A percentile compares a stretch with the other conserved stretches of the same genome.
Conservation (phyloP, 2,113 vertebrate species). For the Oryzias curvinotus region DNA sequence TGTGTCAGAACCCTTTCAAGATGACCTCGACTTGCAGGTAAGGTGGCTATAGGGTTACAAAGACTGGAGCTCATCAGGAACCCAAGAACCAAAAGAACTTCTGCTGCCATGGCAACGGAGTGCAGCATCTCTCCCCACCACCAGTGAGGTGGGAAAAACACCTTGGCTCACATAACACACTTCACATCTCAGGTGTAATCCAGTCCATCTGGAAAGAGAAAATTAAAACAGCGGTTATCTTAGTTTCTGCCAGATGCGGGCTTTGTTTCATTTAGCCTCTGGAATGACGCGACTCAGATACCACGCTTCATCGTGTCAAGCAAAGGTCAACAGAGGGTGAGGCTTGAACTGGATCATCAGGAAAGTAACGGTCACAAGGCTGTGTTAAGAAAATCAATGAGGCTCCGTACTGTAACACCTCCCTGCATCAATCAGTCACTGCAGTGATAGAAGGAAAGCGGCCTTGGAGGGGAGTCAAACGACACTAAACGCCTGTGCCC, state of each 20-base stretch:
- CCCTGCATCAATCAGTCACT: conserved; percentile 50
- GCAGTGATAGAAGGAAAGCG: conserved; percentile 45
- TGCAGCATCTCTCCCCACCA: conserved; percentile 89
- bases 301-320: conserved; percentile 30
- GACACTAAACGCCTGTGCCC: conserved; percentile 22
- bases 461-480: conserved; percentile 31
- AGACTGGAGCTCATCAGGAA: conserved; percentile 84
- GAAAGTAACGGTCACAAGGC: conserved; percentile 43
- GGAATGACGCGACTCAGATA: conserved; percentile 12
- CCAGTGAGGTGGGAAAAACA: conserved; percentile 81
- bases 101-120: conserved; percentile 90
- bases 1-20: conserved; percentile 78
- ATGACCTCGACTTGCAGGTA: conserved; percentile 77
- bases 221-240: conserved; percentile 65
- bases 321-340: conserved; percentile 34
- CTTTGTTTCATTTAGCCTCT: conserved; percentile 30
- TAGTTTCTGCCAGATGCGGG: conserved; percentile 33
- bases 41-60: conserved; percentile 84
- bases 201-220: conserved; percentile 76
- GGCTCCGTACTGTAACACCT: conserved; percentile 53
- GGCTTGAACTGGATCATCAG: conserved; percentile 49
- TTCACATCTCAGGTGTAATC: conserved; percentile 72
- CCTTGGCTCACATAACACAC: conserved; percentile 86
- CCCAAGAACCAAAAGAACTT: conserved; percentile 88
- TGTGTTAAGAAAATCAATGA: conserved; percentile 58